phyloP scores from a whole-genome alignment of 2,888 invertebrate genomes.

The Argyresthia albistria region DNA sequence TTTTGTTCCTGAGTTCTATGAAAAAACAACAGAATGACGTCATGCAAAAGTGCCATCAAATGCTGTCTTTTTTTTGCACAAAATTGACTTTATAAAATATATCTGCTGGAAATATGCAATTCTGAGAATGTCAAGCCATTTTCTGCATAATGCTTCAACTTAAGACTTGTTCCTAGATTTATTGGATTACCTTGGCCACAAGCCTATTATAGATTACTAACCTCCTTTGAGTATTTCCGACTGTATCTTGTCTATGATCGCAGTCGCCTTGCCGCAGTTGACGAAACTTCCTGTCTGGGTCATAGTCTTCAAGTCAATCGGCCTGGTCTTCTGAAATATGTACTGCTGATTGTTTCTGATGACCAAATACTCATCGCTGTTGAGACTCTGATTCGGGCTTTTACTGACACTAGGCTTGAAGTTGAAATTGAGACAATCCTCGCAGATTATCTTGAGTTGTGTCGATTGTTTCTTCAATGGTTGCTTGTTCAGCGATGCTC shows the following conservation, averaged over 20 bases:
- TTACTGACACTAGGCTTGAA: constrained; percentile 48
- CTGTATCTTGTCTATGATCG: constrained; percentile 12
- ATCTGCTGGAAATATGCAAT: too few relatives aligned
- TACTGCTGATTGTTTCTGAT: constrained; percentile 61
- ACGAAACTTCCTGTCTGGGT: constrained; percentile 15
- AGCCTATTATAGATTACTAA: too few relatives aligned
- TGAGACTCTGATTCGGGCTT: constrained; percentile 43
- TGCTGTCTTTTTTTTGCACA: too few relatives aligned
- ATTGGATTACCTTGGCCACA: too few relatives aligned
- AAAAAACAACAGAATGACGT: too few relatives aligned
- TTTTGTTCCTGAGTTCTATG: too few relatives aligned
- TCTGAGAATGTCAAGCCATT: too few relatives aligned
- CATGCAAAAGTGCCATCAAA: too few relatives aligned
- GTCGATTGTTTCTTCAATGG: constrained; percentile 44
- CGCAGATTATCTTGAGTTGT: constrained; percentile 53
- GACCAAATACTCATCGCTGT: constrained; percentile 50
- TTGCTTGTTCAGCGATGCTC: constrained; percentile 23
- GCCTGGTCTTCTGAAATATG: constrained; percentile 47
- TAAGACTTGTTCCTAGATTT: too few relatives aligned
- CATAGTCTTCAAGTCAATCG: constrained; percentile 22
- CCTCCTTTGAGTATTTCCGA: constrained; percentile 13
- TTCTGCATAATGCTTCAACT: too few relatives aligned
- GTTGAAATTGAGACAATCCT: constrained; percentile 41
- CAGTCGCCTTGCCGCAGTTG: constrained; percentile 7
- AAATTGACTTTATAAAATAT: too few relatives aligned